Conservation (phyloP, 2,888 invertebrate species). For the Drosophila helvetica region DNA sequence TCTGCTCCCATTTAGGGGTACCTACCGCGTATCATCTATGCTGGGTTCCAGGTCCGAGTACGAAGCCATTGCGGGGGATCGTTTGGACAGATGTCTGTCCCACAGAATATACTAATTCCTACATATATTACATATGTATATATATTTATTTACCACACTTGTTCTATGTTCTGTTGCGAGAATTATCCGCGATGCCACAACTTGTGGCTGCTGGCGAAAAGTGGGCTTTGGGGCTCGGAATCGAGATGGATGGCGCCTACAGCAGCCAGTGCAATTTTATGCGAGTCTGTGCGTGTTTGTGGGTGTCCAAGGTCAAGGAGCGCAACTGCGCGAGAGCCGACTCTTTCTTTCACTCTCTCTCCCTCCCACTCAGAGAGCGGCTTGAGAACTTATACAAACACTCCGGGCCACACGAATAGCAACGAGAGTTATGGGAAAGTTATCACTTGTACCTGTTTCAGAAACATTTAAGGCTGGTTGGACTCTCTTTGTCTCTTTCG, state of each 20-base stretch:
- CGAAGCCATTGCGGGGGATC: slow-evolving; percentile 57
- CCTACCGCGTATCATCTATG: slow-evolving; percentile 32
- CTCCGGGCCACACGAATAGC: not conserved
- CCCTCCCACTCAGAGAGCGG: not conserved
- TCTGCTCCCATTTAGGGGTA: slow-evolving; percentile 12
- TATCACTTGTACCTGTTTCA: too few species aligned
- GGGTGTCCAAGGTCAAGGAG: slow-evolving; percentile 75
- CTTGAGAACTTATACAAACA: not conserved
- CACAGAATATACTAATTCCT: not conserved
- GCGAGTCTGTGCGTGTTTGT: slow-evolving; percentile 18
- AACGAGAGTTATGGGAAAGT: not conserved
- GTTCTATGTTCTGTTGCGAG: slow-evolving; percentile 6
- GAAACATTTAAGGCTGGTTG: not conserved
- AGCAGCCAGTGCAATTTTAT: slow-evolving; percentile 41
- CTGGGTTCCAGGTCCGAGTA: slow-evolving; percentile 30
- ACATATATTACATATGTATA: not conserved
- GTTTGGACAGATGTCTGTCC: slow-evolving; percentile 1
- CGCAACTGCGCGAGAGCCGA: slow-evolving; percentile 44
- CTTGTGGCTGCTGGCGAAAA: slow-evolving; percentile 67
- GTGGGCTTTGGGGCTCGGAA: slow-evolving; percentile 37
- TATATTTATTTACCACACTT: not conserved
- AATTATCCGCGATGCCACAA: slow-evolving; percentile 53
- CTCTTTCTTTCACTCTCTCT: slow-evolving; percentile 13
- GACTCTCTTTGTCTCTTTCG: not conserved
- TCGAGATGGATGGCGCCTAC: slow-evolving; percentile 3